Conservation (phyloP, 2,888 invertebrate genomes). For the Mythimna vitellina region DNA sequence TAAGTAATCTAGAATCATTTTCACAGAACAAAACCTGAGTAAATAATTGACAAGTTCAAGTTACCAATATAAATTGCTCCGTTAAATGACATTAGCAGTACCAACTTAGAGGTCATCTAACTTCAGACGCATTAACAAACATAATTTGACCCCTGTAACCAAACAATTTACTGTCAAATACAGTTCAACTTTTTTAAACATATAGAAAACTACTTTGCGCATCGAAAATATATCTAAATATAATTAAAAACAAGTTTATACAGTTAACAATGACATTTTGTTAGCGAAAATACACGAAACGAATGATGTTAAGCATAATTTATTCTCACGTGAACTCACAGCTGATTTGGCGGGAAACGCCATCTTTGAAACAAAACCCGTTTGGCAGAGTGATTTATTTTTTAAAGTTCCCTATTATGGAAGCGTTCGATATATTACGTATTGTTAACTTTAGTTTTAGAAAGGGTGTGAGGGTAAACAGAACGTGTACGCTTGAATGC, state of each 20-base stretch:
- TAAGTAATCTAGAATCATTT: neutral
- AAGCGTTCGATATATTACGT: conserved; percentile 56
- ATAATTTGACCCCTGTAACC: neutral
- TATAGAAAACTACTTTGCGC: conserved; percentile 20
- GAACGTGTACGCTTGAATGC: conserved; percentile 27
- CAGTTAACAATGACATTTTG: conserved; percentile 59
- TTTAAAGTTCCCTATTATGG: conserved; percentile 36
- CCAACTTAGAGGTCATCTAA: conserved; percentile 8
- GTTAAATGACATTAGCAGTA: neutral
- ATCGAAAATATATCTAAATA: conserved; percentile 37
- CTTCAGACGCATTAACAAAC: neutral
- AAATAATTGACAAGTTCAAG: neutral
- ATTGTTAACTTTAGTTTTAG: conserved; percentile 21
- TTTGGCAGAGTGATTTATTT: conserved; percentile 58
- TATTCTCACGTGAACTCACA: conserved; percentile 59
- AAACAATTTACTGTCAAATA: neutral
- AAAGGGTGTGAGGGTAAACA: conserved; percentile 37
- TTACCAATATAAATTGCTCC: conserved; percentile 8
- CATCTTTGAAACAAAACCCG: conserved; percentile 58
- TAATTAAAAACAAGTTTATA: conserved; percentile 58
- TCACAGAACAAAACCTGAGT: neutral
- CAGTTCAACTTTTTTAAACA: conserved; percentile 24
- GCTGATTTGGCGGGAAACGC: conserved; percentile 67
- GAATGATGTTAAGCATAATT: conserved; percentile 13
- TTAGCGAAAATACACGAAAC: conserved; percentile 40